Evolutionary conservation across 2,113 vertebrate species (phyloP), one percentile per base, ranked within the genome.

Genomic region (Tamias sibiricus): DNA sequence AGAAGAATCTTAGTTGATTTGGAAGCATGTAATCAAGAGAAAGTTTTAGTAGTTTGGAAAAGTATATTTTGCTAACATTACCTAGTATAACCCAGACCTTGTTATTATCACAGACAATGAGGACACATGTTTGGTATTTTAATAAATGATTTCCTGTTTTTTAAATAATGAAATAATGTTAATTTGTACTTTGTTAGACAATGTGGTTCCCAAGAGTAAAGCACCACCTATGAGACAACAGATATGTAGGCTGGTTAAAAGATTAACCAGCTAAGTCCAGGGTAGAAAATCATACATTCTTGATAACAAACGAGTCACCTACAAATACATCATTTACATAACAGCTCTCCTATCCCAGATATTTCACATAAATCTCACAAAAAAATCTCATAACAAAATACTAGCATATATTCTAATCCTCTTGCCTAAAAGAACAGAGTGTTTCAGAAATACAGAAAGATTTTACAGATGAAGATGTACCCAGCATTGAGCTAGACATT

Each of bases 121-220:
- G 35, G 17, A 76, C 42, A 49, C 7, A 59, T 90, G 24, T 54
- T 95, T 77, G 24, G 30, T 90, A 44, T 90, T 96, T 87, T 92
- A 80, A 75, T 83, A 87, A 87, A 68, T 37, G 57, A 47, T 32
- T 71, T 81, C 11, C 9, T 71, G 69, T 79, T 96, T 96, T 96
- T 96, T 44, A 87, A 79, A 87, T 32, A 88, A 75, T 76, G 44
- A 85, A 91, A 66, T 87, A 79, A 32, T 86, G 47, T 75, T 44
- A 87, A 91, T 66, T 92, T 96, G 71, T 49, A 59, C 8, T 42
- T 86, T 28, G 0, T 95, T 79, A 95, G 35, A 86, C 14, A 75
- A 35, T 87, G 75, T 81, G 59, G 17, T 96, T 97, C 94, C 89
- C 42, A 77, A 68, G 72, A 68, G 13, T 54, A 69, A 89, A 93